A percentile compares a stretch with the other conserved stretches of the same genome.
Conservation (phyloP, 2,888 invertebrate species). For the Melangyna quadrimaculata region DNA sequence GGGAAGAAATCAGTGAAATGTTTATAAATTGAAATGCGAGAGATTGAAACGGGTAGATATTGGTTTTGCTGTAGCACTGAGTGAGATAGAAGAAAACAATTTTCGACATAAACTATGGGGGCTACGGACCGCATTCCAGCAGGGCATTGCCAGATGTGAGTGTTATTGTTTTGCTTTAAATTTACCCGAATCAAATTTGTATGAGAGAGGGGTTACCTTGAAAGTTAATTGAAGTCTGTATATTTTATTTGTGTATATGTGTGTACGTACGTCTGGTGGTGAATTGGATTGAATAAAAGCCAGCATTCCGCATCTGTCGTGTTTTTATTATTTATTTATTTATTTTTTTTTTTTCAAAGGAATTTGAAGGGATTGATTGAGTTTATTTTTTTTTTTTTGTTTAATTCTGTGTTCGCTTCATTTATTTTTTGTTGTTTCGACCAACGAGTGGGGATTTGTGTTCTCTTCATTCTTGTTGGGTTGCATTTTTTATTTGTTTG, state of each 20-base stretch:
- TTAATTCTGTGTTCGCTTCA: constrained; percentile 27
- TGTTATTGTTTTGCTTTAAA: constrained; percentile 2
- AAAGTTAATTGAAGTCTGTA: constrained; percentile 63
- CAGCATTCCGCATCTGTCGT: constrained; percentile 69
- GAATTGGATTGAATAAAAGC: constrained; percentile 35
- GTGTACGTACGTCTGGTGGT: constrained; percentile 20
- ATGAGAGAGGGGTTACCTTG: constrained; percentile 64
- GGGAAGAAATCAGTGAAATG: constrained; percentile 65
- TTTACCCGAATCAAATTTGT: constrained; percentile 34
- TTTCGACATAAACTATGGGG: constrained; percentile 71
- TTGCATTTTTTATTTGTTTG: constrained; percentile 16
- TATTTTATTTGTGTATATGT: constrained; percentile 16
- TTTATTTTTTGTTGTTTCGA: constrained; percentile 36
- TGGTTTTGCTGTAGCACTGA: neutral
- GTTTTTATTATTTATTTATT: constrained; percentile 14
- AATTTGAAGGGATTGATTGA: constrained; percentile 67
- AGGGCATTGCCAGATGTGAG: constrained; percentile 50
- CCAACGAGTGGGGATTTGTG: neutral
- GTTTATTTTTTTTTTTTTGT: constrained; percentile 41
- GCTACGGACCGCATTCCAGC: constrained; percentile 66
- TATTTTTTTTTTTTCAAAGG: constrained; percentile 46
- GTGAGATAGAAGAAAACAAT: constrained; percentile 51
- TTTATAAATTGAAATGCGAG: constrained; percentile 54
- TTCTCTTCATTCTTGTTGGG: neutral
- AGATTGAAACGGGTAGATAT: constrained; percentile 36